Percentiles rank a stretch among this genome's conserved stretches.
phyloP scores from a whole-genome alignment of 1,140 invertebrate genomes.

The Pogonus chalceus region DNA sequence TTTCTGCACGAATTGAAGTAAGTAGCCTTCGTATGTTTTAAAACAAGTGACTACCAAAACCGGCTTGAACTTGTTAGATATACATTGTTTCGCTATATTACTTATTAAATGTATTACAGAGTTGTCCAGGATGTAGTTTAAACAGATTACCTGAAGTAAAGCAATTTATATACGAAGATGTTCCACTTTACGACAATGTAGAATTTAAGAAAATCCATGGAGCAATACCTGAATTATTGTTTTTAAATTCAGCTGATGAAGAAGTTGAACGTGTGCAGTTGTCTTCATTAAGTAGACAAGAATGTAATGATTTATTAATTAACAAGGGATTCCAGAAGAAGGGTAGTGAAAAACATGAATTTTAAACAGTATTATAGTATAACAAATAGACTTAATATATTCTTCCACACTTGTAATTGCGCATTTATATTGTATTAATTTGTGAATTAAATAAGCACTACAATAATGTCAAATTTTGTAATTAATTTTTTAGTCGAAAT shows the following conservation, averaged over 20 bases:
- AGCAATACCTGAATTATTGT: constrained; percentile 53
- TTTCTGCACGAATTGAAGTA: not conserved
- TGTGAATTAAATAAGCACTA: too few relatives aligned
- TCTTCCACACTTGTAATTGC: too few relatives aligned
- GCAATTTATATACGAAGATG: constrained; percentile 61
- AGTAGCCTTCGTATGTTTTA: not conserved
- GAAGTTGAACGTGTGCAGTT: constrained; percentile 54
- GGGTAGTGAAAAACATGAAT: too few relatives aligned
- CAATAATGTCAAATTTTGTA: too few relatives aligned
- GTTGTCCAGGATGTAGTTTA: constrained; percentile 63
- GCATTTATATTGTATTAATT: too few relatives aligned
- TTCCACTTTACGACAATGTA: constrained; percentile 55
- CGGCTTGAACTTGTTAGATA: too few relatives aligned
- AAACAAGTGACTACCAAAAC: not conserved
- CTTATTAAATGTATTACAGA: constrained; percentile 44
- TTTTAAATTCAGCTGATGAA: constrained; percentile 47
- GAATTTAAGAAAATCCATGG: constrained; percentile 58
- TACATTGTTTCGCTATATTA: not conserved
- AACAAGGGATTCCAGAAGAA: constrained; percentile 45
- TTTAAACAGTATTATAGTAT: too few relatives aligned
- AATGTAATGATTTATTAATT: constrained; percentile 56
- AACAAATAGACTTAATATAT: too few relatives aligned
- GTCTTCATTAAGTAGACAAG: constrained; percentile 44
- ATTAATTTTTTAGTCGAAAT: too few relatives aligned
- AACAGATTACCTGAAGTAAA: constrained; percentile 65